Base-by-base conservation (phyloP, 2,888 invertebrate genomes). In the Cataglyphis altisquamis region DNA sequence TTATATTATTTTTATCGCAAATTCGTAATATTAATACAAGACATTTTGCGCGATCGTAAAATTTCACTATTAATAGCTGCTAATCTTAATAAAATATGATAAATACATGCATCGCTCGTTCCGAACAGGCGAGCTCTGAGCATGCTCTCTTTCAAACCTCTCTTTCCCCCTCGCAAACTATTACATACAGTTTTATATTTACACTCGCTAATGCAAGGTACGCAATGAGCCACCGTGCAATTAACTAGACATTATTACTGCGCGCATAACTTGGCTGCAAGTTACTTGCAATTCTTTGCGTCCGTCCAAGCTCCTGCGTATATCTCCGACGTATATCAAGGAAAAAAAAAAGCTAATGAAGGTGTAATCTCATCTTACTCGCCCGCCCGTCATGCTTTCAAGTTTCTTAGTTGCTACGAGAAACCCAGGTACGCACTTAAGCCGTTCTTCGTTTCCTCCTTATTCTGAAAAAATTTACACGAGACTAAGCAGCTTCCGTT, bases 201-300 rank as follows among this genome's bases (percentile, higher is more conserved):
- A 73, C 52, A 52, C 63, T 78, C 73, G 41, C 10, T 62, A 63
- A 57, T 72, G 25, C 45, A 29, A 39, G 57, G 12, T 64, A 75
- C 45, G n/a, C 8, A 55, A 41, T 52, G 81, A 45, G 86, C 83
- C 85, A 87, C 86, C 85, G 81, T 75, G 87, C 92, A 92, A 92
- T 93, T 93, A 92, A 91, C 87, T 87, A 86, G 90, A 91, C 91
- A 91, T 92, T 92, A 92, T 91, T 92, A 87, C 87, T 88, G 81
- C 86, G 88, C 81, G 75, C 84, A 89, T 90, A 92, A 92, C 90
- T 85, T 80, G 86, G 36, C 85, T 86, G 87, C 87, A 87, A 90
- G 89, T 86, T 86, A 80, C 86, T 89, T 87, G 87, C 86, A 86
- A 67, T 89, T 88, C 90, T 73, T 84, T 63, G 84, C 83, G 80